These are phyloP conservation scores for Paracanthobrama guichenoti DNA, from an alignment of 2,113 vertebrate species.

Conservation along the genomic window DNA sequence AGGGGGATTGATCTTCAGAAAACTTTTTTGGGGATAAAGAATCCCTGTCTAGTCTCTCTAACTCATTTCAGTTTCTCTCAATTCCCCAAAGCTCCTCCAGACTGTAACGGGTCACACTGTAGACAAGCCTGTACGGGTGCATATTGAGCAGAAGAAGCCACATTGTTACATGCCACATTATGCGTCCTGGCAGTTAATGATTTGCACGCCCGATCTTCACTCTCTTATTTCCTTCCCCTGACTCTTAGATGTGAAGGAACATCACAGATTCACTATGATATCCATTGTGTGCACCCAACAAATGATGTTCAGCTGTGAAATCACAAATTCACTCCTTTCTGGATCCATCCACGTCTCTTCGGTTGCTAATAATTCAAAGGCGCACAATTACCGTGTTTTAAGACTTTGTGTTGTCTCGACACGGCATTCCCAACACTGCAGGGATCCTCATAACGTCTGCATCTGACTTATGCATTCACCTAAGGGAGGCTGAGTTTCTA, in stretches of 20 bases:
- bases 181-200: background rate
- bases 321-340: slow-evolving; percentile 35
- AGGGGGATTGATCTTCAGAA: background rate
- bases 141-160: background rate
- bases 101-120: background rate
- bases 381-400: slow-evolving; percentile 43
- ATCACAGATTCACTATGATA: background rate
- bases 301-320: background rate
- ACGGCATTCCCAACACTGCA: slow-evolving; percentile 52
- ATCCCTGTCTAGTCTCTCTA: background rate
- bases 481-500: slow-evolving; percentile 64
- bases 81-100: background rate
- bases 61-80: slow-evolving; percentile 1
- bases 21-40: background rate
- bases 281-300: slow-evolving; percentile 26
- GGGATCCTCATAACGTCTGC: slow-evolving; percentile 65
- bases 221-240: background rate
- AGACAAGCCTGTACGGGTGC: background rate
- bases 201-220: background rate
- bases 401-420: slow-evolving; percentile 33
- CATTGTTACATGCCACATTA: background rate
- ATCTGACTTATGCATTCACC: slow-evolving; percentile 69
- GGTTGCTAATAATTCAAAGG: slow-evolving; percentile 33
- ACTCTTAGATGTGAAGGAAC: background rate
- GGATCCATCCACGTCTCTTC: slow-evolving; percentile 10